A percentile compares a stretch with the other conserved stretches of the same genome.
phyloP scores from a whole-genome alignment of 2,888 invertebrate genomes.

The Eilema depressum region DNA sequence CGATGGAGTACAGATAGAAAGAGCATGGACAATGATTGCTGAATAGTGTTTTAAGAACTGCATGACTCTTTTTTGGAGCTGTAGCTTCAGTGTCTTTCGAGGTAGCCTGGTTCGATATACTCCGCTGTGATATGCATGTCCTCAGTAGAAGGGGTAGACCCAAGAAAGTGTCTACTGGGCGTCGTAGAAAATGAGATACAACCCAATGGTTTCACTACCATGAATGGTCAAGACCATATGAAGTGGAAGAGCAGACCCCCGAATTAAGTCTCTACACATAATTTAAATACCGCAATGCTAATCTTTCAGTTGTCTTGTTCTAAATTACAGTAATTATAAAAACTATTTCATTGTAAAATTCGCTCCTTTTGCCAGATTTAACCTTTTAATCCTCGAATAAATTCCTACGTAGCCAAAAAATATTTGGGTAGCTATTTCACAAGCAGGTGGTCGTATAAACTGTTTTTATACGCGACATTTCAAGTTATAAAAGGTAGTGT shows the following conservation, averaged over 20 bases:
- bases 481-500: constrained; percentile 8
- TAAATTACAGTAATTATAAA: not conserved
- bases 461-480: constrained; percentile 18
- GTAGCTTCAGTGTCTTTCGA: too few species aligned
- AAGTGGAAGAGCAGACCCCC: too few species aligned
- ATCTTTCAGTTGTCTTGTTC: not conserved
- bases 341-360: not conserved
- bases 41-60: not conserved
- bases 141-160: too few species aligned
- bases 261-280: too few species aligned
- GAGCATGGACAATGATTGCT: not conserved
- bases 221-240: too few species aligned
- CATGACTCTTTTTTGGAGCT: too few species aligned
- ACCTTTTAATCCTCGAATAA: constrained; percentile 3
- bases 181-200: too few species aligned
- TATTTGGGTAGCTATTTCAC: constrained; percentile 14
- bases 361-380: not conserved
- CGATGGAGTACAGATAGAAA: not conserved
- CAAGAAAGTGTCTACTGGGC: too few species aligned
- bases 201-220: too few species aligned
- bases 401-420: constrained; percentile 6
- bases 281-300: not conserved
- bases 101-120: too few species aligned
- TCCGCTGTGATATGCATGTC: too few species aligned
- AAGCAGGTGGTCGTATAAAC: constrained; percentile 9